Evolutionary conservation across 1,140 invertebrate species (phyloP).

Genomic region (Diabrotica undecimpunctata): DNA sequence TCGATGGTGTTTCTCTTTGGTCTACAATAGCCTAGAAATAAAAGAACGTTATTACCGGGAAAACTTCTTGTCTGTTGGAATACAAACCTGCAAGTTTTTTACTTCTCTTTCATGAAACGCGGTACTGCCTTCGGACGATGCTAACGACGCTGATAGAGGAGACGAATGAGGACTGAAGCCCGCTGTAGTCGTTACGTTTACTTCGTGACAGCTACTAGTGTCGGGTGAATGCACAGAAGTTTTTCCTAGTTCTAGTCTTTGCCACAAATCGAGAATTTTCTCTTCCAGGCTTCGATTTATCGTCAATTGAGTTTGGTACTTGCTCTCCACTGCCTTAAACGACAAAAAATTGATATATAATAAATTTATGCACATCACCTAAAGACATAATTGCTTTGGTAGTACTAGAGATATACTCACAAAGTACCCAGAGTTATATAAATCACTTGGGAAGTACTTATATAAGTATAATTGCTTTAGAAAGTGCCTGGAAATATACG

Average conservation of each 20-base stretch:
- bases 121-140: constrained; percentile 54
- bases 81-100: constrained; percentile 48
- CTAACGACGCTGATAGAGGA: constrained; percentile 53
- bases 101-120: constrained; percentile 49
- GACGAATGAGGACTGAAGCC: constrained; percentile 49
- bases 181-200: constrained; percentile 48
- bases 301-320: constrained; percentile 65
- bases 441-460: no score
- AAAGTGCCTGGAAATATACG: not conserved
- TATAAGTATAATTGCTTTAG: no score
- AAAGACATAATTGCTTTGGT: no score
- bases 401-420: no score
- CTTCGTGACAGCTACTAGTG: constrained; percentile 48
- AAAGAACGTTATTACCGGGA: not conserved
- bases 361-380: not conserved
- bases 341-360: not conserved
- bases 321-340: constrained; percentile 63
- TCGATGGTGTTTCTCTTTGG: constrained; percentile 25
- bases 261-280: constrained; percentile 61
- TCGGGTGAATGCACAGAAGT: constrained; percentile 36
- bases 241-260: constrained; percentile 46
- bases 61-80: not conserved
- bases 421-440: no score
- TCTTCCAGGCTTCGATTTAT: constrained; percentile 66
- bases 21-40: constrained; percentile 28